Conservation (phyloP, 2,888 invertebrate genomes). For the Tribolium freemani region DNA sequence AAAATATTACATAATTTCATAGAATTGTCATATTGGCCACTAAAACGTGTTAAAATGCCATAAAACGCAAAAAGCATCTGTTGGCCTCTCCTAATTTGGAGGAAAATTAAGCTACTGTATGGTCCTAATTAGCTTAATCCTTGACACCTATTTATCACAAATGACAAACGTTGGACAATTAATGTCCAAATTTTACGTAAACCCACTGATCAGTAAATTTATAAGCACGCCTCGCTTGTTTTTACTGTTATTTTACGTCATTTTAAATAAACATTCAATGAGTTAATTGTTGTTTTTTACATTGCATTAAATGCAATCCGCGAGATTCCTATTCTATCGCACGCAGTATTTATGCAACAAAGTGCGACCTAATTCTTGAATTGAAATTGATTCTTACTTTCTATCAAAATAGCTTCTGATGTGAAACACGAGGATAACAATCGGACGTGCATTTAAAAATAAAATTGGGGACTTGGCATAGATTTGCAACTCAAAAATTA, state of each 20-base stretch:
- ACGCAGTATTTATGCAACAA: not conserved
- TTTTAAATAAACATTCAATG: not conserved
- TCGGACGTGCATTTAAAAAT: conserved; percentile 6
- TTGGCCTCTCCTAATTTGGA: conserved; percentile 4
- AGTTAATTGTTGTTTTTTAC: not conserved
- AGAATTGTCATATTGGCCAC: conserved; percentile 4
- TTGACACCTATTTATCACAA: not conserved
- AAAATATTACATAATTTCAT: conserved; percentile 24
- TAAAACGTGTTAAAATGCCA: conserved; percentile 11
- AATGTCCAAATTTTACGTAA: not conserved
- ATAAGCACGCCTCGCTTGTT: not conserved
- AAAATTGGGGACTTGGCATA: conserved; percentile 16
- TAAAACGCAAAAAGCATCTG: conserved; percentile 7
- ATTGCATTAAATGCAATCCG: not conserved
- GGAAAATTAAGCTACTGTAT: not conserved
- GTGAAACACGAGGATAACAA: conserved; percentile 1
- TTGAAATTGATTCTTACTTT: conserved; percentile 6
- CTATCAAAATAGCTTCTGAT: not conserved
- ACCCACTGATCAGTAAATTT: not conserved
- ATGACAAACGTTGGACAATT: not conserved
- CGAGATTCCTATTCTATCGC: not conserved
- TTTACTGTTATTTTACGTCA: not conserved
- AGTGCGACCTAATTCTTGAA: not conserved
- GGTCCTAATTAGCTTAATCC: not conserved
- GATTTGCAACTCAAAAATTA: conserved; percentile 9